Evolutionary conservation across 2,797 vertebrate species (phyloP).

Genomic region (Sphenopsis melanotis): DNA sequence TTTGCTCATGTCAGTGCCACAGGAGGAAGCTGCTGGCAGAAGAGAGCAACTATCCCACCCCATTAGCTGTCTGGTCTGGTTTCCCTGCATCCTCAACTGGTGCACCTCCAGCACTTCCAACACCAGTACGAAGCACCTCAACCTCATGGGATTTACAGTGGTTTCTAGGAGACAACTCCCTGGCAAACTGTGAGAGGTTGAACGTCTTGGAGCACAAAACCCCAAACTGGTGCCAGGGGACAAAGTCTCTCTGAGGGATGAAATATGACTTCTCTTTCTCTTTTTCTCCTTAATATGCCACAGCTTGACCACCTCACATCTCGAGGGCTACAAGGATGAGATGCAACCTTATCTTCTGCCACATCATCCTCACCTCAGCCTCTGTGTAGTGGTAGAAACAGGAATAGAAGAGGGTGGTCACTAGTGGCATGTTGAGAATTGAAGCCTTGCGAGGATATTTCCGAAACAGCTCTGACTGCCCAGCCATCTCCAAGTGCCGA

Average conservation of each 20-base stretch:
- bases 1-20: background rate
- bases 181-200: background rate
- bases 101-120: background rate
- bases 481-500: constrained; percentile 77
- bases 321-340: background rate
- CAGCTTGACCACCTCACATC: background rate
- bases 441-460: constrained; percentile 91
- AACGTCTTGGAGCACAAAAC: background rate
- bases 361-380: constrained; percentile 77
- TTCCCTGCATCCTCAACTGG: background rate
- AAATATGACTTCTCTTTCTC: background rate
- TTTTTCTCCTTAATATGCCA: background rate
- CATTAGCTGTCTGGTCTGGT: background rate
- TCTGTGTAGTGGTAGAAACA: constrained; percentile 94
- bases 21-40: background rate
- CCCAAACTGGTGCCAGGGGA: background rate
- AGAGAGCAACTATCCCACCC: background rate
- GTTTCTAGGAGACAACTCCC: background rate
- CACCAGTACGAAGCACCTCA: background rate
- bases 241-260: background rate
- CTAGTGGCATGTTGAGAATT: constrained; percentile 91
- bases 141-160: background rate
- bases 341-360: background rate
- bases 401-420: constrained; percentile 94
- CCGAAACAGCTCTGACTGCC: constrained; percentile 86